Base-by-base conservation (phyloP, 2,888 invertebrate species). In the Pasiphila rectangulata region DNA sequence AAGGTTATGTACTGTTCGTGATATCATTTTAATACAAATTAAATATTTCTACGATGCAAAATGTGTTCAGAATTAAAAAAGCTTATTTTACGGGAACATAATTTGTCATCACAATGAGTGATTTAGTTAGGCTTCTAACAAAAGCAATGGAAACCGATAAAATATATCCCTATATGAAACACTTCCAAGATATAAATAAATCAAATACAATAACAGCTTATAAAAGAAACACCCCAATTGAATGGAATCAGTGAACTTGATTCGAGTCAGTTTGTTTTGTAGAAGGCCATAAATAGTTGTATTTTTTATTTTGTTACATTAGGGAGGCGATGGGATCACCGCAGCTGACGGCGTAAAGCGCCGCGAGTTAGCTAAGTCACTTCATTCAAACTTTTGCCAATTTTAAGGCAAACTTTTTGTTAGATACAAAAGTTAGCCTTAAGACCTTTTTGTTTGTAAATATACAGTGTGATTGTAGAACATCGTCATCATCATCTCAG, bases 351-450 rank as follows among this genome's bases (percentile, higher is more conserved):
- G 72, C 73, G 67, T 67, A 65, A 79, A 79, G 71, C 71, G 77
- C 72, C 71, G 71, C 78, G 71, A 79, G 75, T 81, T 80, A 69
- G 70, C 69, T 71, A 80, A 83, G 80, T 83, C 83, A 82, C 81
- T 84, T 80, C 75, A 79, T 82, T 80, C 78, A 75, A 86, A 85
- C 82, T 85, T 86, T 83, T 75, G 75, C 72, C 81, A 83, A 83
- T 83, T 82, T 79, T 72, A 79, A 76, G 69, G 67, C 64, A 62
- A 75, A 77, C 70, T 79, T 78, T 79, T 79, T 67, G 75, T 77
- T 79, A 75, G 76, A 79, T 63, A 75, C 69, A 71, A 76, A 80
- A 80, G 74, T 79, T 78, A 62, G 66, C 58, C 54, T 70, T 70
- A 72, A 72, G 68, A 71, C 69, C 72, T 77, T 80, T 79, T 77